Conservation (phyloP, 2,797 vertebrate species). For the Simalia tracyae region DNA sequence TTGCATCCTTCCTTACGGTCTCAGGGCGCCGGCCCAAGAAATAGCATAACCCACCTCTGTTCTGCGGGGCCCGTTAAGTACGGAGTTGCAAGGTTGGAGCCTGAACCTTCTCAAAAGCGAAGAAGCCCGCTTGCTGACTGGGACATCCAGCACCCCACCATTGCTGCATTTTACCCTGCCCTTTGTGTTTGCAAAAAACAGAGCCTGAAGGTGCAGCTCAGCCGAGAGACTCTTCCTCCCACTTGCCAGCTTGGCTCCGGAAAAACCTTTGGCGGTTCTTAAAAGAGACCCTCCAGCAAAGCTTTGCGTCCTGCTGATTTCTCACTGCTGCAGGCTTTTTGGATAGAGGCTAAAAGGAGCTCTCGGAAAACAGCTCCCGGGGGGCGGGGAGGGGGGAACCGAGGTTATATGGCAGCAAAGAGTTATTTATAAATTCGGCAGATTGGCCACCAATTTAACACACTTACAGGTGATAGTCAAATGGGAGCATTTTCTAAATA, state of each 20-base stretch:
- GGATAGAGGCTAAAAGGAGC: not conserved
- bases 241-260: constrained; percentile 10
- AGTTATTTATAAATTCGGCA: not conserved
- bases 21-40: not conserved
- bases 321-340: constrained; percentile 2
- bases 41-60: not conserved
- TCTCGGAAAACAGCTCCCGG: not conserved
- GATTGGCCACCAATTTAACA: not conserved
- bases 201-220: not conserved
- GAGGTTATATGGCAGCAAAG: not conserved
- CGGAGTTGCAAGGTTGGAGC: not conserved
- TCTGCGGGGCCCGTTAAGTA: not conserved
- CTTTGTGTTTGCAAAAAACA: not conserved
- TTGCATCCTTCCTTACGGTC: not conserved
- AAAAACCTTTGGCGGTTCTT: constrained; percentile 1
- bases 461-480: not conserved
- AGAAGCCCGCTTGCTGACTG: not conserved
- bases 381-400: not conserved
- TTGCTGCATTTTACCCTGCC: not conserved
- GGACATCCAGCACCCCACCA: not conserved
- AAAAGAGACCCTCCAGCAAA: not conserved
- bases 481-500: not conserved
- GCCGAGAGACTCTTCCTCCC: not conserved
- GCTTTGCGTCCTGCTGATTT: constrained; percentile 28
- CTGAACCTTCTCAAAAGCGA: not conserved